These are phyloP conservation scores for Eufriesea mexicana DNA, from an alignment of 1,140 invertebrate species.

Conservation along the genomic window DNA sequence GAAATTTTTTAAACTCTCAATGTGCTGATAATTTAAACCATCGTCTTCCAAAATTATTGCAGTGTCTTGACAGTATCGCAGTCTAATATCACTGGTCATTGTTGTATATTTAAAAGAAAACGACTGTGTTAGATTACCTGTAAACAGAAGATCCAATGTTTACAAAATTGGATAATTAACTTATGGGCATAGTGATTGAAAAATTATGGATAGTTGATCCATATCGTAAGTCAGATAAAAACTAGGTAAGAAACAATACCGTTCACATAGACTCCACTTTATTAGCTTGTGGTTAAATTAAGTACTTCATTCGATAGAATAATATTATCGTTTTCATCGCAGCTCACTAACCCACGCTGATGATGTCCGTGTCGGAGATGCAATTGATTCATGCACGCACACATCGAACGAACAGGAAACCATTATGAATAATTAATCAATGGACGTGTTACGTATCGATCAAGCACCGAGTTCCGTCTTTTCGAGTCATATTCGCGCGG, in stretches of 20 bases:
- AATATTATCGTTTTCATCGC: not conserved
- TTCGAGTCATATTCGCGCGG: too few species aligned
- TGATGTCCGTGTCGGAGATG: not conserved
- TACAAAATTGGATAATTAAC: not conserved
- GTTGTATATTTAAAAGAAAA: not conserved
- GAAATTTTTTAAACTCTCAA: not conserved
- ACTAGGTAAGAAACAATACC: not conserved
- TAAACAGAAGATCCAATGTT: not conserved
- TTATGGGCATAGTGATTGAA: not conserved
- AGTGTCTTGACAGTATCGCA: not conserved
- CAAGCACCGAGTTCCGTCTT: not conserved
- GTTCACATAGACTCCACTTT: not conserved
- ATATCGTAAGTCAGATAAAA: not conserved
- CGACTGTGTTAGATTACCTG: not conserved
- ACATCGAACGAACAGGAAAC: not conserved
- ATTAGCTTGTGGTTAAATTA: not conserved
- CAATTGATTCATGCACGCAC: not conserved
- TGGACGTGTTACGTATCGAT: not conserved
- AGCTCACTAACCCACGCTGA: not conserved
- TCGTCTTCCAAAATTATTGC: not conserved
- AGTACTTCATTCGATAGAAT: not conserved
- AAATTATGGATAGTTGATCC: not conserved
- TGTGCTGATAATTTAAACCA: not conserved
- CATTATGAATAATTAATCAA: constrained; percentile 26
- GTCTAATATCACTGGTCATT: not conserved